Base-by-base conservation (phyloP, 2,888 invertebrate genomes). In the Drosophila subsilvestris region DNA sequence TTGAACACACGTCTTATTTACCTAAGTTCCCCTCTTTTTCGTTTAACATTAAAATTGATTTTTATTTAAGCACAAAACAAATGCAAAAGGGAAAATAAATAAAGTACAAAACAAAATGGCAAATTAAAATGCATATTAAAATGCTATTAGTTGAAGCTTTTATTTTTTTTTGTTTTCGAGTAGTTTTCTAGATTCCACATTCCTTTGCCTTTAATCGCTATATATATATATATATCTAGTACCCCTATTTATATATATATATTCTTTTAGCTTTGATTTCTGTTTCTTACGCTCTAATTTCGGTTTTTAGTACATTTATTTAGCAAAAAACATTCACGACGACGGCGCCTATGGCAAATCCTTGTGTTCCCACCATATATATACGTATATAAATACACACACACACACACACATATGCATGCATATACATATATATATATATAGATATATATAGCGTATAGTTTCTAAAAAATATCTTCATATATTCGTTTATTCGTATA, bases 291-390 rank as follows among this genome's bases (percentile, higher is more conserved):
- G 43, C 10, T 17, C 70, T 71, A 69, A n/a, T 18, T 42, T 65
- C 47, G 18, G 51, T 71, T 56, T 77, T 71, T 86, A 76, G 73
- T 76, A 74, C 69, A 83, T 86, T 83, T 53, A 82, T 87, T 82
- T 82, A 88, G 80, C 74, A 74, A 66, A 68, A 70, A 68, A 67
- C 63, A 48, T 75, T 79, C 59, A 63, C 73, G 71, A 55, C 70
- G 59, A 67, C 75, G 67, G 71, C 73, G 89, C 83, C 88, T 84
- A 89, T 89, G 89, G 89, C 83, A 87, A 88, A 84, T 85, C 62
- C 54, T 55, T 50, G 57, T 56, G 58, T 59, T 71, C 37, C 56
- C 66, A 74, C 57, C 54, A 74, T 50, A 68, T 73, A n/a, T 14
- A 50, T 61, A 37, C 25, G 10, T n/a, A 47, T 58, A 48, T 17